phyloP scores from a whole-genome alignment of 2,888 invertebrate genomes.

The Horisme vitalbata region DNA sequence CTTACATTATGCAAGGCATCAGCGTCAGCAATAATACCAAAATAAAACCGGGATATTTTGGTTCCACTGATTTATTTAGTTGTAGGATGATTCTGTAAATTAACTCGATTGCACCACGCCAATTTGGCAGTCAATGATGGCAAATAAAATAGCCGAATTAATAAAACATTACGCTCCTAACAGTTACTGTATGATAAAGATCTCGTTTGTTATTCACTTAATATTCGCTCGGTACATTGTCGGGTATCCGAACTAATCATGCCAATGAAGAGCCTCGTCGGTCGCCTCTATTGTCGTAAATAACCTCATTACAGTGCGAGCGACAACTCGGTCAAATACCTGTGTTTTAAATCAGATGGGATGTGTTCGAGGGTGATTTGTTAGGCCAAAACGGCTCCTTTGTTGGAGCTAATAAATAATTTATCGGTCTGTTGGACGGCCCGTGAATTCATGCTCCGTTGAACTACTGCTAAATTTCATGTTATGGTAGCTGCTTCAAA shows the following conservation, averaged over 20 bases:
- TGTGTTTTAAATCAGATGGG: conserved; percentile 68
- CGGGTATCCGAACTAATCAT: conserved; percentile 55
- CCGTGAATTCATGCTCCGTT: conserved; percentile 54
- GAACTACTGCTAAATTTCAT: conserved; percentile 52
- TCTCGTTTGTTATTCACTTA: conserved; percentile 54
- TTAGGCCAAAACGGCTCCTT: conserved; percentile 58
- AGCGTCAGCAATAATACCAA: conserved; percentile 44
- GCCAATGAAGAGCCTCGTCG: conserved; percentile 49
- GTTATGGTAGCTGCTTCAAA: conserved; percentile 20
- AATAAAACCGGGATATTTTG: conserved; percentile 55
- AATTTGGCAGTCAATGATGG: conserved; percentile 45
- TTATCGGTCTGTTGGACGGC: conserved; percentile 46
- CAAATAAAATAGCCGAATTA: conserved; percentile 50
- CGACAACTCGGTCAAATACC: conserved; percentile 71
- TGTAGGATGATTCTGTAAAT: conserved; percentile 49
- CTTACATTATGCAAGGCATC: conserved; percentile 60
- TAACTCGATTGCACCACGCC: conserved; percentile 48
- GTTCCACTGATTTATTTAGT: conserved; percentile 53
- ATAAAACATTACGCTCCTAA: conserved; percentile 50
- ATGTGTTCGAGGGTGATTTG: conserved; percentile 59
- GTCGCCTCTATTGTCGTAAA: conserved; percentile 57
- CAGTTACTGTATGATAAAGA: conserved; percentile 48
- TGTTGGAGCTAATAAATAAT: conserved; percentile 68
- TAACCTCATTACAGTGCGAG: conserved; percentile 60
- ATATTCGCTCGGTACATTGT: conserved; percentile 53